Evolutionary conservation across 1,140 invertebrate species (phyloP).

Genomic region (Penaeus chinensis): DNA sequence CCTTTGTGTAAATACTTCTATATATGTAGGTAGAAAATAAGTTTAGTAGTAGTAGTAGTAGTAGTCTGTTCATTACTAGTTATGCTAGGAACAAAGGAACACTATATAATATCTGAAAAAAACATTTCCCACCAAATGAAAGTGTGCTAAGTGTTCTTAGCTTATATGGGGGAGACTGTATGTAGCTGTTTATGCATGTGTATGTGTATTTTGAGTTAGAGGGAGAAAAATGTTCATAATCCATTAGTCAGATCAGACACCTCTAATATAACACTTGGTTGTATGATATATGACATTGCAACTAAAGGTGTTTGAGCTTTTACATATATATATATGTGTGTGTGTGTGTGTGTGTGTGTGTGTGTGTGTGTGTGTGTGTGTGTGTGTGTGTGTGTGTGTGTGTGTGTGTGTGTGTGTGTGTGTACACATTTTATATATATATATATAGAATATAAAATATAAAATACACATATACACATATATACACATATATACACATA

Average conservation of each 20-base stretch:
- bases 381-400: not conserved
- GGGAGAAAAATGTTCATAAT: too few species aligned
- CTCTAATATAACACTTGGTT: too few species aligned
- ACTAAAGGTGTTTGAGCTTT: not conserved
- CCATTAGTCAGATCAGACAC: too few species aligned
- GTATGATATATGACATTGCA: too few species aligned
- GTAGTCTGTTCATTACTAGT: not conserved
- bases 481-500: not conserved
- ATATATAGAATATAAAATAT: not conserved
- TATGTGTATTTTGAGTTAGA: too few species aligned
- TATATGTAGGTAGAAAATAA: too few species aligned
- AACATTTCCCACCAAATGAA: not conserved
- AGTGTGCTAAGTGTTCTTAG: not conserved
- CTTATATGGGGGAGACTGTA: not conserved
- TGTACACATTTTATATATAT: not conserved
- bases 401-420: not conserved
- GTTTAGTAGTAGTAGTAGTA: not conserved
- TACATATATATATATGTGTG: not conserved
- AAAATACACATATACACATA: too few species aligned
- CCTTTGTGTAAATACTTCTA: too few species aligned
- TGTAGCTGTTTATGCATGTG: not conserved
- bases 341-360: not conserved
- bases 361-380: not conserved
- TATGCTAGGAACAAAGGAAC: not conserved
- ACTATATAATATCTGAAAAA: not conserved